Base-by-base conservation (phyloP, 1,140 invertebrate genomes). In the Drosophila kurseongensis region DNA sequence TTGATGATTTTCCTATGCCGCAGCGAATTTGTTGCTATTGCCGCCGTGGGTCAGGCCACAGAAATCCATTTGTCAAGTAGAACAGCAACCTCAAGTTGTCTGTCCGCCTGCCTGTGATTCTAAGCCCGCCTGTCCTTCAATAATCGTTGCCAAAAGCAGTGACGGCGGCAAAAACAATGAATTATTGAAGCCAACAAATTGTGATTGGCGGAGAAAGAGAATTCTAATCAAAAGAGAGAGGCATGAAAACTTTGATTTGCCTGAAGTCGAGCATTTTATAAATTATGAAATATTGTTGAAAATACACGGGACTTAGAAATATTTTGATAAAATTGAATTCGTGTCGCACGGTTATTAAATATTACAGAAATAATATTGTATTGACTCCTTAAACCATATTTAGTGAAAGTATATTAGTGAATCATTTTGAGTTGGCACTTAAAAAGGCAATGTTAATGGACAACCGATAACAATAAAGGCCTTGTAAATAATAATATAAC, bases 41-140 rank as follows among this genome's bases (percentile, higher is more conserved):
- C 38, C 45, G 65, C 65, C 29, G 51, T 48, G 47, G 67, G 56
- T 63, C 58, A 61, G 65, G 60, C 61, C 72, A 61, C 61, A 71
- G 62, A 84, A 78, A 79, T 59, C 84, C 79, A 86, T 89, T 86
- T 88, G 83, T 86, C 79, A 86, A 86, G 79, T 78, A 75, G 76
- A 72, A 75, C 71, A 47, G 48, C 61, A 54, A 78, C 75, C 56
- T 59, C 72, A 71, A 76, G 79, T 71, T 52, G 51, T 62, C 75
- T 78, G 65, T 74, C 79, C 62, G 67, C 41, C 56, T 60, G 47
- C 41, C 67, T 55, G 42, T 32, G 68, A 45, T 56, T 66, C 62
- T 73, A 65, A 71, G 73, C 73, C 62, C 41, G 73, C 61, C 72
- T 76, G 73, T 76, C 73, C 72, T 76, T 76, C 73, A 76, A 76